Base-by-base conservation (phyloP, 2,113 vertebrate species). In the Carlito syrichta region DNA sequence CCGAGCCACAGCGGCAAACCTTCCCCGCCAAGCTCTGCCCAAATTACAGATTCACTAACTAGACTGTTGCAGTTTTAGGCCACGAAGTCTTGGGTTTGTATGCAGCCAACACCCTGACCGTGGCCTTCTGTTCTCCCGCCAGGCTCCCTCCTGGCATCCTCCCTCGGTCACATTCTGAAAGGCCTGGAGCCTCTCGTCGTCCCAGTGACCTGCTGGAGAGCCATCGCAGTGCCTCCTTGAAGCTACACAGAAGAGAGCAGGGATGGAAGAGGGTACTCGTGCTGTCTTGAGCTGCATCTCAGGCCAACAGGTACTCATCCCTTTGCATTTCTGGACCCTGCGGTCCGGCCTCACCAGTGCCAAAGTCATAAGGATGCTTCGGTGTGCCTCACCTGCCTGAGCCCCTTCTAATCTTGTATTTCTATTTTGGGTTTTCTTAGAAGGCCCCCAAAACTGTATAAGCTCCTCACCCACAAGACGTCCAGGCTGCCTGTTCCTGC, bases 231-330 rank as follows among this genome's bases (percentile, higher is more conserved):
- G 25, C 30, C 50, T 10, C 20, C 14, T 20, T 0, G 25, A 23
- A 6, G 17, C 56, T 50, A 6, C 3, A 6, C 40, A 11, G 20
- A 38, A 30, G 19, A 43, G 40, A 76, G 19, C 0, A n/a, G 5
- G 13, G 7, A 13, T 38, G 22, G 40, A 9, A 48, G 9, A 62
- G 32, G 27, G 19, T 43, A 27, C 48, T 12, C 6, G 4, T 38
- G 2, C n/a, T 27, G 6, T 85, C 54, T 40, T 50, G n/a, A 52
- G n/a, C 54, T 5, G 0, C 32, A 0, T 25, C 25, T 19, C 2
- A 0, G 4, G 3, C 16, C 63, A 12, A 12, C 3, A 3, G 4
- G 27, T 3, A 0, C 30, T 62, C 10, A 1, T 6, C 9, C 52
- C n/a, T 23, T 32, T 30, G 32, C 12, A 3, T 48, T 63, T 66